phyloP scores from a whole-genome alignment of 2,888 invertebrate species.

The Caenorhabditis zanzibari region DNA sequence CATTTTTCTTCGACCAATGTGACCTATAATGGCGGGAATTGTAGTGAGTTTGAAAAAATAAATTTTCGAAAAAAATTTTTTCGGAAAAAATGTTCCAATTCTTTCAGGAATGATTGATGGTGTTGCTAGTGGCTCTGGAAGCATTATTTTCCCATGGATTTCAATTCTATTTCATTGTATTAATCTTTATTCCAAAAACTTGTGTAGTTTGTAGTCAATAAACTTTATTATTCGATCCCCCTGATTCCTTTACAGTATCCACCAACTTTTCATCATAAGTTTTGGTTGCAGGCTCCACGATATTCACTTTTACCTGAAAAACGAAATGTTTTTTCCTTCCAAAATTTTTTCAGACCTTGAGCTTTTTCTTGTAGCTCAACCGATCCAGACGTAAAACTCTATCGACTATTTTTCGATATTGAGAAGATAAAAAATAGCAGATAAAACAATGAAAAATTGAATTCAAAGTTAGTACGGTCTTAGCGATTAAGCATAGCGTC shows the following conservation, averaged over 20 bases:
- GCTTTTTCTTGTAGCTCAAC: too few relatives aligned
- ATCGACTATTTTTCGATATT: not conserved
- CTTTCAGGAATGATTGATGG: not conserved
- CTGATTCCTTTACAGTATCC: too few relatives aligned
- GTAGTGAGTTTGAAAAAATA: conserved; percentile 12
- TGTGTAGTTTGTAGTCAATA: too few relatives aligned
- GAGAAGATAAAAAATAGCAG: conserved; percentile 7
- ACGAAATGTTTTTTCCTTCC: too few relatives aligned
- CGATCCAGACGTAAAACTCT: too few relatives aligned
- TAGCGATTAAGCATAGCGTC: not conserved
- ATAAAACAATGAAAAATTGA: conserved; percentile 2
- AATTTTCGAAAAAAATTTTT: not conserved
- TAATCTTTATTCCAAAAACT: too few relatives aligned
- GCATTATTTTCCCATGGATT: too few relatives aligned
- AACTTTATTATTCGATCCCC: too few relatives aligned
- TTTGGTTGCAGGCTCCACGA: not conserved
- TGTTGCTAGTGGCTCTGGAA: not conserved
- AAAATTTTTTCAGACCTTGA: too few relatives aligned
- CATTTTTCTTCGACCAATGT: not conserved
- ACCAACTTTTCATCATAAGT: not conserved
- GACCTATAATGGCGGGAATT: not conserved
- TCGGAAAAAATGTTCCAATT: not conserved
- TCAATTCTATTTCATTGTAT: too few relatives aligned
- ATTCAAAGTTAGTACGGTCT: not conserved
- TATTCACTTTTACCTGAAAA: not conserved